Base-by-base conservation (phyloP, 2,113 vertebrate species). In the Lipophrys pholis region DNA sequence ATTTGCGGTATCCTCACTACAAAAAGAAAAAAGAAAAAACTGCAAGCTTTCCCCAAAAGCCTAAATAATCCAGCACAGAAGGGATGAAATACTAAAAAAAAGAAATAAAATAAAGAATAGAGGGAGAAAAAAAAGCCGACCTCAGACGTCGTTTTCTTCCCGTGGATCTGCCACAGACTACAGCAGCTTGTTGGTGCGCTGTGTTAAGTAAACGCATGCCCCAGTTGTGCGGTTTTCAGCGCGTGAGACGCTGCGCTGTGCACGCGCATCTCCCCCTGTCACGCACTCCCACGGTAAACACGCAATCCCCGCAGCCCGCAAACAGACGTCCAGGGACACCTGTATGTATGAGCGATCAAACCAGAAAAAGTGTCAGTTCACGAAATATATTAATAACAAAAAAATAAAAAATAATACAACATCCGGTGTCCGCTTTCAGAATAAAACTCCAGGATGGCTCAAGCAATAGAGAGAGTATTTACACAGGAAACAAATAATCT, bases 371-470 rank as follows among this genome's bases (percentile, higher is more conserved):
- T 69, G 71, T 76, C 54, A 72, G 74, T 8, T 8, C 10, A 6
- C 12, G 21, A 12, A 5, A 11, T 11, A 8, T 48, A 54, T 66
- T 1, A 12, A 7, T 64, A 50, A 1, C 1, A 15, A 8, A 9
- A 53, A 49, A 69, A 0, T 2, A 30, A 30, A 12, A 8, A 72
- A 53, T 1, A 5, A 16, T 1, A 64, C 46, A 1, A 63, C 53
- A 74, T 89, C 90, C 90, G 78, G 78, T 78, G 0, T 60, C 1
- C 10, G 11, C 30, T 86, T 91, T 84, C 90, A 90, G 77, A 90
- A 80, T 91, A 91, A 91, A 86, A n/a, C 10, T 42, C 30, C n/a
- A 39, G 14, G 8, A 2, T 54, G 12, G 48, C 11, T 17, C 5
- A n/a, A 53, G 11, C 14, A 52, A 11, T 42, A 42, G 11, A 41